Evolutionary conservation across 2,113 vertebrate genomes (phyloP).

Genomic region (Mellivora capensis): DNA sequence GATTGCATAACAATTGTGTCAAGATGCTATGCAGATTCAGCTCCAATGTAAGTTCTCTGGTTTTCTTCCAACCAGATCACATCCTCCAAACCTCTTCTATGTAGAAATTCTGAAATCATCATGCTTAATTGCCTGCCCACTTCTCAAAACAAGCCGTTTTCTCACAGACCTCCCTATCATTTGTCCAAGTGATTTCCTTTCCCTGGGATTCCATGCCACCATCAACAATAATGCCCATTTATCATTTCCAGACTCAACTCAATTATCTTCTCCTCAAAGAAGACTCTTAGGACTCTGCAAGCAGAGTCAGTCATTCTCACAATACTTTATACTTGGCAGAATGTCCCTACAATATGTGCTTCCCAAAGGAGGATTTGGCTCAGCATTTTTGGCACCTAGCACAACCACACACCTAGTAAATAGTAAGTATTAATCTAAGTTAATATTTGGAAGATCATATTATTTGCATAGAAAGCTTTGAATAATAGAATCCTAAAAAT

Average conservation of each 20-base stretch:
- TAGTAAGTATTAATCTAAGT: background rate
- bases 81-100: background rate
- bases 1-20: background rate
- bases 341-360: background rate
- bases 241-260: background rate
- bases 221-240: background rate
- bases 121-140: background rate
- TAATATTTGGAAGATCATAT: background rate
- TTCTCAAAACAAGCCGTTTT: slow-evolving; percentile 3
- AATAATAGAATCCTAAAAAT: background rate
- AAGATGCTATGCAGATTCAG: background rate
- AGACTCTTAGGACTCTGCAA: background rate
- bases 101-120: slow-evolving; percentile 33
- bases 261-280: background rate
- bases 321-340: background rate
- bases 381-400: background rate
- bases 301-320: background rate
- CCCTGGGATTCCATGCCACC: background rate
- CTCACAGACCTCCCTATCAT: slow-evolving; percentile 1
- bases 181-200: slow-evolving; percentile 5
- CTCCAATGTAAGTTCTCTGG: background rate
- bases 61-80: slow-evolving; percentile 9
- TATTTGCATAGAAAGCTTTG: background rate
- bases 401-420: background rate
- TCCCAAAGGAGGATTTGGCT: background rate